Percentiles rank a stretch among this genome's conserved stretches.
Conservation (phyloP, 2,888 invertebrate species). For the Himalopsyche kuldschensis region DNA sequence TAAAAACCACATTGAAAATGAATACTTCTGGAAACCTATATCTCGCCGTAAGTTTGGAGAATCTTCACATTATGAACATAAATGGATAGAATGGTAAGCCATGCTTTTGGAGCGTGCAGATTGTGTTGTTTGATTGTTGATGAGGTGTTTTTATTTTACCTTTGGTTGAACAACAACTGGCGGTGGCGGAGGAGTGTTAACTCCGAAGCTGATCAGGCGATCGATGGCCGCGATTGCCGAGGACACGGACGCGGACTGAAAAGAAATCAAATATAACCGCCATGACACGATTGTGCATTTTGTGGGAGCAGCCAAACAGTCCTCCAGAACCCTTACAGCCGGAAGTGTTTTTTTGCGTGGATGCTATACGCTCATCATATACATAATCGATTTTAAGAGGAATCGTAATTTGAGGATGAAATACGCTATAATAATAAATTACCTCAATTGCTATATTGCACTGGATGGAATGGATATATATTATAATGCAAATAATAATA, state of each 20-base stretch:
- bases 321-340: neutral
- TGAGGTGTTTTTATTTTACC: conserved; percentile 34
- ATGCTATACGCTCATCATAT: neutral
- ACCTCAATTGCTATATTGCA: neutral
- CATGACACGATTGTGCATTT: neutral
- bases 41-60: neutral
- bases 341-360: neutral
- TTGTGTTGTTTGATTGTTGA: neutral
- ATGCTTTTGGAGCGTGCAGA: neutral
- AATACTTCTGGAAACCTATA: neutral
- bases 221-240: conserved; percentile 60
- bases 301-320: conserved; percentile 1
- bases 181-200: conserved; percentile 50
- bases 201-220: conserved; percentile 54
- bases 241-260: conserved; percentile 48
- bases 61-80: neutral
- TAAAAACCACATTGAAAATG: neutral
- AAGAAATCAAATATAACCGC: conserved; percentile 7
- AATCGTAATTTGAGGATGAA: too few relatives aligned
- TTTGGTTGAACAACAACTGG: conserved; percentile 40
- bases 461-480: neutral
- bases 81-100: neutral
- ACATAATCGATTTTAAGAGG: too few relatives aligned
- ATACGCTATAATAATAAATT: too few relatives aligned
- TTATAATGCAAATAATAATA: neutral